Conservation (phyloP, 2,797 vertebrate genomes). For the Coregonus ussuriensis region DNA sequence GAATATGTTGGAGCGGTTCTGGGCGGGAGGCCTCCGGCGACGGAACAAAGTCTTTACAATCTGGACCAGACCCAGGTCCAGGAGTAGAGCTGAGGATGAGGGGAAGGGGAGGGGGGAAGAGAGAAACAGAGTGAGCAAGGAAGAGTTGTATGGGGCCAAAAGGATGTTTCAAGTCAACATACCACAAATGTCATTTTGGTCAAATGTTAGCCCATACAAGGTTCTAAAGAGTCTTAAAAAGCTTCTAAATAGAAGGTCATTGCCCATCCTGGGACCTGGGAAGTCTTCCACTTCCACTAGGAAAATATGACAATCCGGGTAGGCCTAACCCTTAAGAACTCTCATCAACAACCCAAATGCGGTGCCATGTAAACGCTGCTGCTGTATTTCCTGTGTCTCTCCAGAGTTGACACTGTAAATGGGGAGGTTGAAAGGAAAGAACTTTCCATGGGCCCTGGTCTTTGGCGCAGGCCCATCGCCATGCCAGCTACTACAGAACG, state of each 20-base stretch:
- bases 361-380: conserved; percentile 20
- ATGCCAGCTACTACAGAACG: too few relatives aligned
- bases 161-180: background rate
- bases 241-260: background rate
- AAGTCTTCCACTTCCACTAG: background rate
- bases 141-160: background rate
- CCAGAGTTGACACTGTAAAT: conserved; percentile 18
- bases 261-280: background rate
- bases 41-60: conserved; percentile 83
- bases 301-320: background rate
- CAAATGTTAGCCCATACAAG: background rate
- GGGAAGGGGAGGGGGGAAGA: background rate
- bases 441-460: conserved; percentile 48
- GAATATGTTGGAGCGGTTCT: conserved; percentile 91
- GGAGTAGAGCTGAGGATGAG: conserved; percentile 75
- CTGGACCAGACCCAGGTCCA: conserved; percentile 85
- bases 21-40: conserved; percentile 76
- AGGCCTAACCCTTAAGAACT: background rate
- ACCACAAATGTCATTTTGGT: background rate
- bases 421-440: conserved; percentile 26
- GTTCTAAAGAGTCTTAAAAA: background rate
- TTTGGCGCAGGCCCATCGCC: conserved; percentile 2
- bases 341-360: conserved; percentile 7
- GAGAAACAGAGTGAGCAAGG: background rate
- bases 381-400: conserved; percentile 4